phyloP scores from a whole-genome alignment of 2,888 invertebrate genomes.

The Agapetus fuscipes region DNA sequence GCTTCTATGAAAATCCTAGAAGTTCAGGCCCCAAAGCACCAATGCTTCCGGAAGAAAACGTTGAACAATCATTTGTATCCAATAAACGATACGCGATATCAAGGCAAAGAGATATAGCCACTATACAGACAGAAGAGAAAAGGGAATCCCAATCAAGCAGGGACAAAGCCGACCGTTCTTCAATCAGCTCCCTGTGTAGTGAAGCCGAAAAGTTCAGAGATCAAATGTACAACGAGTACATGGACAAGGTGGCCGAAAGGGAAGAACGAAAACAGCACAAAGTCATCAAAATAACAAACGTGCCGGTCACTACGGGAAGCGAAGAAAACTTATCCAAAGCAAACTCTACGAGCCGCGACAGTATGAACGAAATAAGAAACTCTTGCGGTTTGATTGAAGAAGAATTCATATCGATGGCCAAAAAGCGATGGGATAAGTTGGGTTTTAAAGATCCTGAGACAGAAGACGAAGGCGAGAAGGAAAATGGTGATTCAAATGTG shows the following conservation, averaged over 20 bases:
- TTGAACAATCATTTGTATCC: constrained; percentile 25
- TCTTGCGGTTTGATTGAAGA: constrained; percentile 52
- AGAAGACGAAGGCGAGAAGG: constrained; percentile 46
- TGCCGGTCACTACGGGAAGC: constrained; percentile 18
- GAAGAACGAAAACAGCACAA: constrained; percentile 70
- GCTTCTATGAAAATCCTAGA: constrained; percentile 21
- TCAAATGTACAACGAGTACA: constrained; percentile 78
- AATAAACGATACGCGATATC: constrained; percentile 37
- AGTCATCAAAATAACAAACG: constrained; percentile 67
- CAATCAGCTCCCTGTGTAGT: constrained; percentile 41
- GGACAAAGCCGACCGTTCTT: constrained; percentile 19
- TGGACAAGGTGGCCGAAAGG: constrained; percentile 66
- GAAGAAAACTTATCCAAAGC: constrained; percentile 16
- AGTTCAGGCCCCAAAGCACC: constrained; percentile 32
- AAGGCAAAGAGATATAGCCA: constrained; percentile 39
- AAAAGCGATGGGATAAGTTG: constrained; percentile 58
- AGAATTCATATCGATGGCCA: constrained; percentile 70
- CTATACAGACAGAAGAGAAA: constrained; percentile 25
- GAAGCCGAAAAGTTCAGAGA: constrained; percentile 67
- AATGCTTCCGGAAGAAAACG: constrained; percentile 33
- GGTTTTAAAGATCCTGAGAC: constrained; percentile 59
- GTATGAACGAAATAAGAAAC: constrained; percentile 31
- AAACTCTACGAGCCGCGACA: constrained; percentile 27
- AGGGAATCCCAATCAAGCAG: constrained; percentile 23
- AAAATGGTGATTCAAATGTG: constrained; percentile 7